A percentile compares a stretch with the other conserved stretches of the same genome.
These are phyloP conservation scores for Euproctis similis DNA, from an alignment of 2,888 invertebrate species.

Conservation along the genomic window DNA sequence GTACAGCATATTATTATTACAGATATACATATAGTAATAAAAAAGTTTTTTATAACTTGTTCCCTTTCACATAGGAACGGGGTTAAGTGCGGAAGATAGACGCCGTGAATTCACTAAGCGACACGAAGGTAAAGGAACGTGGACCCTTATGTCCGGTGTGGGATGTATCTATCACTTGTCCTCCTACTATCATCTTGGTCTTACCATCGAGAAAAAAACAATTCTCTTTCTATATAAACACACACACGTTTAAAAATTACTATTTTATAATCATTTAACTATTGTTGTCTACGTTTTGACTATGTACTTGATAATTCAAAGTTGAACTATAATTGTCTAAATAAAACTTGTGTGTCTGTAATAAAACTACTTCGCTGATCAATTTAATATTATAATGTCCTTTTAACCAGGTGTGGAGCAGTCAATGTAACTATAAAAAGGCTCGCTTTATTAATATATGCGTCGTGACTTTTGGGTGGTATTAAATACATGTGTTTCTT, in stretches of 20 bases:
- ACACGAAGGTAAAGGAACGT: slow-evolving; percentile 68
- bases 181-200: slow-evolving; percentile 19
- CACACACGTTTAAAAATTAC: too few relatives aligned
- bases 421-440: slow-evolving; percentile 12
- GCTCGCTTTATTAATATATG: slow-evolving; percentile 24
- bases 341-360: neutral
- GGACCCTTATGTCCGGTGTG: too few relatives aligned
- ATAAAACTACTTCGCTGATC: neutral
- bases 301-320: too few relatives aligned
- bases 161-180: slow-evolving; percentile 32
- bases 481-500: slow-evolving; percentile 22
- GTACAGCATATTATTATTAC: slow-evolving; percentile 47
- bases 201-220: slow-evolving; percentile 11
- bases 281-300: slow-evolving; percentile 2
- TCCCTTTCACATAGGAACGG: slow-evolving; percentile 53
- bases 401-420: slow-evolving; percentile 18
- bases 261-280: slow-evolving; percentile 10
- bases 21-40: slow-evolving; percentile 11
- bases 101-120: slow-evolving; percentile 52
- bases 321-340: too few relatives aligned
- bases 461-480: slow-evolving; percentile 18
- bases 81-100: slow-evolving; percentile 33
- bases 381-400: slow-evolving; percentile 3
- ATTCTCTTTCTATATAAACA: slow-evolving; percentile 17
- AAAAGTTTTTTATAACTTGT: slow-evolving; percentile 19